phyloP scores from a whole-genome alignment of 2,113 vertebrate species.

The Poeciliopsis prolifica region DNA sequence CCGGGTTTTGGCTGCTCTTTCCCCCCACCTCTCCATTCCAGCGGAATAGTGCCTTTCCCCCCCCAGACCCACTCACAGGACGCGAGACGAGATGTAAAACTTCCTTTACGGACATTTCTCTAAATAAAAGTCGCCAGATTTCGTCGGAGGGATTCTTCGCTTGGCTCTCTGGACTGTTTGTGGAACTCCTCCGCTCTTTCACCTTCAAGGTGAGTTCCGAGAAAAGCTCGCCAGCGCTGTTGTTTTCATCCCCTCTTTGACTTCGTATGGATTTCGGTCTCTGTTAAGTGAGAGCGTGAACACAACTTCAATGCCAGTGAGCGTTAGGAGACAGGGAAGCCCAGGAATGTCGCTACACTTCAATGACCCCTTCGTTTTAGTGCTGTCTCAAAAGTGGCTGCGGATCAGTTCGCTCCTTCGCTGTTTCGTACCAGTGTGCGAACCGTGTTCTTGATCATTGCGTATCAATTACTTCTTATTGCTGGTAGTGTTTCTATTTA shows the following conservation, averaged over 20 bases:
- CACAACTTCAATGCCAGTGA: background rate
- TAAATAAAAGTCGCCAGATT: background rate
- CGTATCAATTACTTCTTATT: background rate
- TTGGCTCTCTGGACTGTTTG: conserved; percentile 41
- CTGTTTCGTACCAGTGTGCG: background rate
- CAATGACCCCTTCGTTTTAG: background rate
- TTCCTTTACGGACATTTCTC: conserved; percentile 58
- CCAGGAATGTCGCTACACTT: background rate
- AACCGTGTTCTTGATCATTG: background rate
- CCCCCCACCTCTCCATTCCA: background rate
- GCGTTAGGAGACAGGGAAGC: background rate
- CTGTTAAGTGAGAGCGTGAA: background rate
- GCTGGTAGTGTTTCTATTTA: background rate
- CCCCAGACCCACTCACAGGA: conserved; percentile 4
- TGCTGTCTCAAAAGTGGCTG: no score
- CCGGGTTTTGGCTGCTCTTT: background rate
- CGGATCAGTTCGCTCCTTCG: background rate
- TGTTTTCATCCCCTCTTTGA: background rate
- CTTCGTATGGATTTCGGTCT: background rate
- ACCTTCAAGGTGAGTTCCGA: conserved; percentile 76
- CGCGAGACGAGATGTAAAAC: conserved; percentile 69
- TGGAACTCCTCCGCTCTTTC: conserved; percentile 38
- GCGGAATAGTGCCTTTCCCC: conserved; percentile 68
- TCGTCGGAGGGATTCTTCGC: conserved; percentile 8
- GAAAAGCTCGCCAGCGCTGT: background rate